Base-by-base conservation (phyloP, 2,113 vertebrate genomes). In the Balaeniceps rex region DNA sequence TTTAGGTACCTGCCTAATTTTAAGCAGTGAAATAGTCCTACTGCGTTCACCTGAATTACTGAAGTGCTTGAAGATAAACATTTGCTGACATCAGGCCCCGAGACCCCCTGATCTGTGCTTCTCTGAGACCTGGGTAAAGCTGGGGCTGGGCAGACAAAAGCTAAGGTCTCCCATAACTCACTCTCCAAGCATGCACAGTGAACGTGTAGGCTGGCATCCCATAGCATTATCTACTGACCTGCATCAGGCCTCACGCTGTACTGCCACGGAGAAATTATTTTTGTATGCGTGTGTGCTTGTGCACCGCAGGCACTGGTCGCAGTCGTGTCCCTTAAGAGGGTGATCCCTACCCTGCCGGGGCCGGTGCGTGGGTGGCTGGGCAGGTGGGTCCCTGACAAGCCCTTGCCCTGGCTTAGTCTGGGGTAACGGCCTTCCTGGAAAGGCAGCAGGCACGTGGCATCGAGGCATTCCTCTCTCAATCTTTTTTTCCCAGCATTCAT, bases 1-100 rank as follows among this genome's bases (percentile, higher is more conserved):
- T 91, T 94, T 87, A 9, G 36, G 89, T 95, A 96, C 87, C 93
- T 93, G 96, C 82, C 91, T 95, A 87, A 86, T 94, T 94, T 96
- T 95, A 93, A 88, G 75, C 58, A 77, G 58, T 54, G 46, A 80
- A 95, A 83, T 91, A 83, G 55, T 77, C 84, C 63, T 93, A 33
- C 47, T 83, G 55, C 36, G 0, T 91, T 96, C 91, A 95, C 94
- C 93, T 95, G 96, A 80, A 85, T 87, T 85, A 57, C 70, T 40
- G 1, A 77, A 83, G 57, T 47, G 46, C 80, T 95, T 89, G 70
- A 93, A 96, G 91, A 82, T 51, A 86, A 89, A 76, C 52, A 25
- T 87, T 92, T 91, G 57, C 61, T 82, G 49, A 55, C 38, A 58
- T 71, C 31, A 40, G 49, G 28, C 60, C 31, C 63, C 33, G 44